Evolutionary conservation across 2,797 vertebrate genomes (phyloP).

Genomic region (Phalanger gymnotis): DNA sequence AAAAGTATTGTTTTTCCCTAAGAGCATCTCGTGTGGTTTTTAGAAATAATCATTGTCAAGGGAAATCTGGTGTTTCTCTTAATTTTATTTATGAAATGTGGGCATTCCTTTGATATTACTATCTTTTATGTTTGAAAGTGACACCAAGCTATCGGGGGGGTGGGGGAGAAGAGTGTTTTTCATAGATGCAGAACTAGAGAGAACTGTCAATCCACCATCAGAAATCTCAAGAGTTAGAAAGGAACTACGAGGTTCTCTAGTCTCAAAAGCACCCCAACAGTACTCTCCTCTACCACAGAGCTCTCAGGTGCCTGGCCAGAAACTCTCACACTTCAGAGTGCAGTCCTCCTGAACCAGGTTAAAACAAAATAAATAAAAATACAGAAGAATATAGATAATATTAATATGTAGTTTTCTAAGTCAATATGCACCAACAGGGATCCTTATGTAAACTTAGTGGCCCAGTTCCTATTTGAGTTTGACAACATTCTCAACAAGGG

Average conservation of each 20-base stretch:
- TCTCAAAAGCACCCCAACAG: not conserved
- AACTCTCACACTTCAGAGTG: not conserved
- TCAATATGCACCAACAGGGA: not conserved
- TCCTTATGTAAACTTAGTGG: not conserved
- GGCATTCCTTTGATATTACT: not conserved
- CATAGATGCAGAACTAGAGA: not conserved
- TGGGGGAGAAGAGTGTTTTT: not conserved
- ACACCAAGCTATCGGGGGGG: not conserved
- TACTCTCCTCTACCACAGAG: not conserved
- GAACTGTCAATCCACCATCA: not conserved
- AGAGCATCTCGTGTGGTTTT: not conserved
- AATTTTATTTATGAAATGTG: not conserved
- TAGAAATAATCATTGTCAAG: not conserved
- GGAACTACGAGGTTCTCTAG: not conserved
- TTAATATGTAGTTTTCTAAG: not conserved
- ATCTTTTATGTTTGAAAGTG: not conserved
- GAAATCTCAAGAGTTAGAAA: not conserved
- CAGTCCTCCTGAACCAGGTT: not conserved
- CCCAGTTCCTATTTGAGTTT: not conserved
- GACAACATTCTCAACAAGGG: not conserved
- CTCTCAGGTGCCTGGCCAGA: too few relatives aligned
- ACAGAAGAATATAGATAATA: not conserved
- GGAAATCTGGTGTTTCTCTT: not conserved
- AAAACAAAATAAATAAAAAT: not conserved
- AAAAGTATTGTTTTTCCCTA: not conserved